Percentiles rank a stretch among this genome's conserved stretches.
These are phyloP conservation scores for Hippasteria phrygiana DNA, from an alignment of 53 echinoderm and acorn worm genomes.

Conservation along the genomic window DNA sequence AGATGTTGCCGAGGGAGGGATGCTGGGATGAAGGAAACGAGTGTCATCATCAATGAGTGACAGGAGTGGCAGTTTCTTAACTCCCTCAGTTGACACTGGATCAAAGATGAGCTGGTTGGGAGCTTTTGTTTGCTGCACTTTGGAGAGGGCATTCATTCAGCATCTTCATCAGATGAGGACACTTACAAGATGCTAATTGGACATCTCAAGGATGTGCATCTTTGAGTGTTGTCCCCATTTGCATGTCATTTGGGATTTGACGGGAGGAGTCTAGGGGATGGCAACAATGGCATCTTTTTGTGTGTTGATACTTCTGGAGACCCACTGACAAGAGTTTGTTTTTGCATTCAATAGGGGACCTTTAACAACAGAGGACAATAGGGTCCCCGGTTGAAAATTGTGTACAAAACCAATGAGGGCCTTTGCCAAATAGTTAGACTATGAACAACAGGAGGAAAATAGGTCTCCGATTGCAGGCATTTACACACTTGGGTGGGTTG, in stretches of 20 bases:
- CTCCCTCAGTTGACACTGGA: slow-evolving; percentile 27
- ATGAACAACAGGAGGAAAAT: too few species aligned
- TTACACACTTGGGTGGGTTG: too few species aligned
- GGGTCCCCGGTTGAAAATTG: too few species aligned
- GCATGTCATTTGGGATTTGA: slow-evolving; percentile 22
- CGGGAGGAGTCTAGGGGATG: background rate
- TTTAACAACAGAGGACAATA: too few species aligned
- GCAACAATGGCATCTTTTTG: background rate
- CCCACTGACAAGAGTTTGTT: background rate
- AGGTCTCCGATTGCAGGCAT: too few species aligned
- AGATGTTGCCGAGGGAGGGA: slow-evolving; percentile 25
- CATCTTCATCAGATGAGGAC: background rate
- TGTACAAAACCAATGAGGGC: too few species aligned
- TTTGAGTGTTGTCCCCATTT: slow-evolving; percentile 31
- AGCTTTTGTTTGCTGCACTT: slow-evolving; percentile 48
- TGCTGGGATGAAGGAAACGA: background rate
- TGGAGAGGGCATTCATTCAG: slow-evolving; percentile 22
- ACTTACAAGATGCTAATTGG: slow-evolving; percentile 37
- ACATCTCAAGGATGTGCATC: slow-evolving; percentile 27
- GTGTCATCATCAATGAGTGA: slow-evolving; percentile 42
- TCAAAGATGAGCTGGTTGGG: slow-evolving; percentile 11
- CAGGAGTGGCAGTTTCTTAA: slow-evolving; percentile 39
- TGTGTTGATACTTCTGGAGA: background rate
- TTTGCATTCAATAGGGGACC: too few species aligned
- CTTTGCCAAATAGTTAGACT: too few species aligned